A percentile compares a stretch with the other conserved stretches of the same genome.
These are phyloP conservation scores for Anastrepha ludens DNA, from an alignment of 1,140 invertebrate genomes.

Conservation along the genomic window DNA sequence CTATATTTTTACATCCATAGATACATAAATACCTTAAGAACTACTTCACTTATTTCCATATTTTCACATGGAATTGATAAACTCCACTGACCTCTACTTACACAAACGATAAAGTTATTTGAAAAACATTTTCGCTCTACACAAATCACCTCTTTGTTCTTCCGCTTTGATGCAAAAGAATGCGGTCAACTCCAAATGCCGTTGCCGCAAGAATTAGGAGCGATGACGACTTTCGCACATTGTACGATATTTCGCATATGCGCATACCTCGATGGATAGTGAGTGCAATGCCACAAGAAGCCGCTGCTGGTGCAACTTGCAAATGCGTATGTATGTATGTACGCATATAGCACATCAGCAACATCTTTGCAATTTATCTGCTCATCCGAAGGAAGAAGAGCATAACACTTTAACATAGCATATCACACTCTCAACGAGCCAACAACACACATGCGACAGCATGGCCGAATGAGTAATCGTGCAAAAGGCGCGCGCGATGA, in stretches of 20 bases:
- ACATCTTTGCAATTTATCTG: slow-evolving; percentile 36
- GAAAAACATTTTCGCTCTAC: background rate
- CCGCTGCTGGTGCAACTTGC: background rate
- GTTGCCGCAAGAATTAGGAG: slow-evolving; percentile 41
- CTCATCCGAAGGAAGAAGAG: background rate
- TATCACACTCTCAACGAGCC: background rate
- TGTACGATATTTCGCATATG: background rate
- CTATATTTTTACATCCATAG: background rate
- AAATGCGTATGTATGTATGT: background rate
- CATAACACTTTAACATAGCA: slow-evolving; percentile 16
- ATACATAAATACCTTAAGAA: background rate
- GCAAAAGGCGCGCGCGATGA: slow-evolving; percentile 38
- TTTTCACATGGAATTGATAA: slow-evolving; percentile 44
- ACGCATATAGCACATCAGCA: background rate
- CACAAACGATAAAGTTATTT: slow-evolving; percentile 34
- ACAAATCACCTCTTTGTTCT: slow-evolving; percentile 49
- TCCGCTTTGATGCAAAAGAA: slow-evolving; percentile 51
- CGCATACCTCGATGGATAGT: background rate
- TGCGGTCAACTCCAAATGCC: slow-evolving; percentile 50
- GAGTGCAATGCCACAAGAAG: background rate
- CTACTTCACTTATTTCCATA: slow-evolving; percentile 13
- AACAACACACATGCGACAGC: background rate
- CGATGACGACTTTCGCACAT: slow-evolving; percentile 44
- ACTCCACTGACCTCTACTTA: slow-evolving; percentile 15
- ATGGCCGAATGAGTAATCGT: slow-evolving; percentile 33